Percentiles rank a stretch among this genome's conserved stretches.
These are phyloP conservation scores for Digitonthophagus gazella DNA, from an alignment of 2,888 invertebrate genomes.

Conservation along the genomic window DNA sequence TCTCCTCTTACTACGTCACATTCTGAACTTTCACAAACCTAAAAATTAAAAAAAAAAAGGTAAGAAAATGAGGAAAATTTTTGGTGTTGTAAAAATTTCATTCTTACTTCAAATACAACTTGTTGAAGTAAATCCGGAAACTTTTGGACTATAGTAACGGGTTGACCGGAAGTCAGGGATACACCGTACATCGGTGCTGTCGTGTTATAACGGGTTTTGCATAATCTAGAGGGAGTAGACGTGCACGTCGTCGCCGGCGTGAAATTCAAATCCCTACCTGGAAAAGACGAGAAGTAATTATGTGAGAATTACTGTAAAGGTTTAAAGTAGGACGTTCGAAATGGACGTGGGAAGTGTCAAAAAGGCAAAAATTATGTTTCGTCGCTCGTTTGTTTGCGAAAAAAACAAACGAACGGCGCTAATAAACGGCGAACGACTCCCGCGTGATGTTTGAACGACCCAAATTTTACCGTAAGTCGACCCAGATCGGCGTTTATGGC, in stretches of 20 bases:
- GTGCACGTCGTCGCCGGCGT: constrained; percentile 48
- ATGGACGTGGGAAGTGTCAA: background rate
- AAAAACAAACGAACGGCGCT: constrained; percentile 5
- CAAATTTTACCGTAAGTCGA: constrained; percentile 34
- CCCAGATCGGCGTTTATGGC: constrained; percentile 25
- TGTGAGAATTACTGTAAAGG: background rate
- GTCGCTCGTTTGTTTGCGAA: background rate
- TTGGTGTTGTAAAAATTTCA: background rate
- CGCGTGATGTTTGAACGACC: too few relatives aligned
- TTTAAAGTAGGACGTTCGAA: constrained; percentile 4
- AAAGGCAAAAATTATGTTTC: background rate
- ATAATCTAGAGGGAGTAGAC: constrained; percentile 73
- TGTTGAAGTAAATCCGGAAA: constrained; percentile 90
- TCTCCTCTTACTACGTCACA: constrained; percentile 87
- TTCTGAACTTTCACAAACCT: constrained; percentile 72
- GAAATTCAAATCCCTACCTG: constrained; percentile 41
- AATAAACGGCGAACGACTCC: constrained; percentile 21
- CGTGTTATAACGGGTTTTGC: constrained; percentile 87
- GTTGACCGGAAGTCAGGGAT: constrained; percentile 86
- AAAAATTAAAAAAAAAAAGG: constrained; percentile 43
- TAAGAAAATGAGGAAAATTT: background rate
- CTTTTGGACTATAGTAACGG: constrained; percentile 91
- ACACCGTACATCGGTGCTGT: constrained; percentile 96
- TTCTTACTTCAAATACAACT: constrained; percentile 88
- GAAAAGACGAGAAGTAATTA: constrained; percentile 27